Conservation (phyloP, 2,113 vertebrate species). For the Todiramphus chloris region DNA sequence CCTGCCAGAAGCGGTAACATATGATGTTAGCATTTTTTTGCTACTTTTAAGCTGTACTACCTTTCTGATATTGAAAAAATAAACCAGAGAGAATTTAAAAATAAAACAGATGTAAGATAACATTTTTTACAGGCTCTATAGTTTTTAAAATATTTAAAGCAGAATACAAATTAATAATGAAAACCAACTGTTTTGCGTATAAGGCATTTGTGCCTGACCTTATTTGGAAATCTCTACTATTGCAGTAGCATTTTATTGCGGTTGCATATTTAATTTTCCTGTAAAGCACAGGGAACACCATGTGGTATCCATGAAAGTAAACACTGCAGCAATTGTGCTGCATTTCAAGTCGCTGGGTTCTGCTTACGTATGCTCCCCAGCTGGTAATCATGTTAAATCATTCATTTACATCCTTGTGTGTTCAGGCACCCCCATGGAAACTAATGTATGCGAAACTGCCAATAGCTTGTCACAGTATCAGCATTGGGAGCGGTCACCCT, state of each 20-base stretch:
- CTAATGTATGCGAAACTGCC: not conserved
- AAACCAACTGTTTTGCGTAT: not conserved
- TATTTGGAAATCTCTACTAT: not conserved
- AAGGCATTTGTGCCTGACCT: not conserved
- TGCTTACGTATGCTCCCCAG: not conserved
- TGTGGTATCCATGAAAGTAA: not conserved
- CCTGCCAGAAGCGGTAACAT: not conserved
- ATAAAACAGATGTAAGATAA: not conserved
- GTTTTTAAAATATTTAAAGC: not conserved
- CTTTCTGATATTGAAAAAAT: not conserved
- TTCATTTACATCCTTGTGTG: not conserved
- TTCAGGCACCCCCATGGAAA: not conserved
- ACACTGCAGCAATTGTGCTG: fast-evolving
- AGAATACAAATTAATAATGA: not conserved
- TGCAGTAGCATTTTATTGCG: not conserved
- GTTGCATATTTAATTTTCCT: not conserved
- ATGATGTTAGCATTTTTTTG: not conserved
- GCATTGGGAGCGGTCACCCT: not conserved
- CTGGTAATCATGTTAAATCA: not conserved
- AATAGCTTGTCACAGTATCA: not conserved
- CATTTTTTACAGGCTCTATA: not conserved
- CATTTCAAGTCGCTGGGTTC: not conserved
- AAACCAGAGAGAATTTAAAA: not conserved
- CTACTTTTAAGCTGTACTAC: not conserved
- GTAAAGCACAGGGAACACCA: not conserved